A percentile compares a stretch with the other conserved stretches of the same genome.
Evolutionary conservation across 2,797 vertebrate species (phyloP).

Genomic region (Alosa sapidissima): DNA sequence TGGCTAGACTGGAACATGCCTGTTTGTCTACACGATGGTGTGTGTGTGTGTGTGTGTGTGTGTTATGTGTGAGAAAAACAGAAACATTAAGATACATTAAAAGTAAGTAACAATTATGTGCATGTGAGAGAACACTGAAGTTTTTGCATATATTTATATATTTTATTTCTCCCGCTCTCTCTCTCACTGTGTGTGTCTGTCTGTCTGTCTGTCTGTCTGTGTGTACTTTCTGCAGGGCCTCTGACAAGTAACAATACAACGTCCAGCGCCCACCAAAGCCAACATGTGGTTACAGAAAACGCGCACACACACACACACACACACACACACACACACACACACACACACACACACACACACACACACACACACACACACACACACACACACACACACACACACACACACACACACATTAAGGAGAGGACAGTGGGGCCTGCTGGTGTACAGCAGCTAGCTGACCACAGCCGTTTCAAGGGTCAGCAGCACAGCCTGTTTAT

Average conservation of each 20-base stretch:
- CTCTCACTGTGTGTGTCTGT: neutral
- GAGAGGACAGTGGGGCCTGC: no score
- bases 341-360: no score
- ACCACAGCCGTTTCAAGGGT: neutral
- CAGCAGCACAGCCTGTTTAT: neutral
- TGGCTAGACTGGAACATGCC: neutral
- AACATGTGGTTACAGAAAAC: neutral
- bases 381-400: no score
- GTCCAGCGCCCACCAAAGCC: neutral
- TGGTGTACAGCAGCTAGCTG: no score
- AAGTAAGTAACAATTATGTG: neutral
- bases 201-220: neutral
- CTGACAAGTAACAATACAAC: neutral
- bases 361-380: no score
- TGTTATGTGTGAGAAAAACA: neutral
- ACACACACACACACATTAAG: no score
- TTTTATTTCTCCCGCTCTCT: no score
- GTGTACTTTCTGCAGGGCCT: neutral
- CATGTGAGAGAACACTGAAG: neutral
- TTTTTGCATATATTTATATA: no score
- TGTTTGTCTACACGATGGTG: neutral
- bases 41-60: constrained; percentile 9
- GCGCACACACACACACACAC: neutral
- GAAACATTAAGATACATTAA: neutral
- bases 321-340: no score